Evolutionary conservation across 2,797 vertebrate species (phyloP), one percentile per base, ranked within the genome.

Genomic region (Crenuchus spilurus): DNA sequence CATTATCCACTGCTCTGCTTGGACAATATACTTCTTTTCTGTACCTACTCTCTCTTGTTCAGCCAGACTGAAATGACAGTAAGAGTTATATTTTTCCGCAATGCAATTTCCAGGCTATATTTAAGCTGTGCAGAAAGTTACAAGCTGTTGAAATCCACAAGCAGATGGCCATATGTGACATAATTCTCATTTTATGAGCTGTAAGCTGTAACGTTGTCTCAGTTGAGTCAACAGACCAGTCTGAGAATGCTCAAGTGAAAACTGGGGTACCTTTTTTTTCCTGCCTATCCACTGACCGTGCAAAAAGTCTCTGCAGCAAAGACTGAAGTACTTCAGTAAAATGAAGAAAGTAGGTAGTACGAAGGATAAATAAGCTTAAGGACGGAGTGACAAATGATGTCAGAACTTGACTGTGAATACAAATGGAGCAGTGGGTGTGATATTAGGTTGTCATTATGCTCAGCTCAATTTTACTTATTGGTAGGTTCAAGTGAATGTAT

Each of bases 171-270:
- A 65, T 33, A 65, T 42, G 60, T 42, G 37, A 20, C 60, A 62
- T 62, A 62, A 61, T 55, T 55, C 58, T 51, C 14, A 71, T 49
- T 61, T 61, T 61, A 39, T 44, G 8, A 30, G 48, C 60, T 54
- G 46, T 72, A 72, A 42, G 37, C 39, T 55, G 49, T 73, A 65
- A 55, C 42, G 44, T 73, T 73, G 37, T 55, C 60, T 73, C 61
- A 35, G 37, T 46, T 46, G 18, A 33, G 60, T n/a, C 39, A 72
- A 63, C 37, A 63, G 18, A 26, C n/a, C 8, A 18, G 11, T 33
- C 28, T 52, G 22, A n/a, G 60, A 52, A 63, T 44, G 60, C 48
- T 44, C 5, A 4, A 41, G 10, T 54, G 39, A 33, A 46, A 44
- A 18, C 46, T 28, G 52, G 28, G 9, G 52, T 11, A 8, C 39